A percentile compares a stretch with the other conserved stretches of the same genome.
Evolutionary conservation across 2,113 vertebrate species (phyloP).

Genomic region (Etheostoma cragini): DNA sequence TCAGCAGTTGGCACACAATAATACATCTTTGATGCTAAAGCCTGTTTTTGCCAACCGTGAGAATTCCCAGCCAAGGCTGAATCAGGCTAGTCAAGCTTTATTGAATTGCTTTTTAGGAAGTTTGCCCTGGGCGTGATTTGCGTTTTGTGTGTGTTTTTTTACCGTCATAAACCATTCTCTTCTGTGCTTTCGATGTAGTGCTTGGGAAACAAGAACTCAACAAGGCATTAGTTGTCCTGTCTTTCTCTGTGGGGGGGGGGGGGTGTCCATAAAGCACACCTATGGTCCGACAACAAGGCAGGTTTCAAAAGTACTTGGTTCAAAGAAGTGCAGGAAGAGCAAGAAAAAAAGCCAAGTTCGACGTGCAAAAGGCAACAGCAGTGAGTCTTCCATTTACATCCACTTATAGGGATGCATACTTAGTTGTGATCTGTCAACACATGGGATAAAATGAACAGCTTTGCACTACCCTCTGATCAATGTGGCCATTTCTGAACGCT

Average conservation of each 20-base stretch:
- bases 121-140: constrained; percentile 25
- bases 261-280: not conserved
- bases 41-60: constrained; percentile 33
- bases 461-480: not conserved
- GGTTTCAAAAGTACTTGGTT: constrained; percentile 5
- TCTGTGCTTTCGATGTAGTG: not conserved
- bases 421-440: not conserved
- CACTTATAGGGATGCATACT: not conserved
- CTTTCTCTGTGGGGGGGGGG: not conserved
- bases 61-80: constrained; percentile 40
- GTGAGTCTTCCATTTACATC: not conserved
- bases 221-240: not conserved
- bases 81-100: constrained; percentile 32
- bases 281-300: not conserved
- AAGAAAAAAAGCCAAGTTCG: not conserved
- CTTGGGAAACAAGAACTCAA: constrained; percentile 29
- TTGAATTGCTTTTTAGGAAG: constrained; percentile 48
- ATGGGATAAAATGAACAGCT: not conserved
- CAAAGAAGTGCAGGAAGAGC: not conserved
- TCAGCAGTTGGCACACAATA: constrained; percentile 42
- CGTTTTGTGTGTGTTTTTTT: not conserved
- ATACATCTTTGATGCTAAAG: constrained; percentile 49
- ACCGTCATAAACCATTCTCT: constrained; percentile 23
- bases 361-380: not conserved
- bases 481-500: not conserved